Evolutionary conservation across 2,888 invertebrate genomes (phyloP).

Genomic region (Meandrusa payeni): DNA sequence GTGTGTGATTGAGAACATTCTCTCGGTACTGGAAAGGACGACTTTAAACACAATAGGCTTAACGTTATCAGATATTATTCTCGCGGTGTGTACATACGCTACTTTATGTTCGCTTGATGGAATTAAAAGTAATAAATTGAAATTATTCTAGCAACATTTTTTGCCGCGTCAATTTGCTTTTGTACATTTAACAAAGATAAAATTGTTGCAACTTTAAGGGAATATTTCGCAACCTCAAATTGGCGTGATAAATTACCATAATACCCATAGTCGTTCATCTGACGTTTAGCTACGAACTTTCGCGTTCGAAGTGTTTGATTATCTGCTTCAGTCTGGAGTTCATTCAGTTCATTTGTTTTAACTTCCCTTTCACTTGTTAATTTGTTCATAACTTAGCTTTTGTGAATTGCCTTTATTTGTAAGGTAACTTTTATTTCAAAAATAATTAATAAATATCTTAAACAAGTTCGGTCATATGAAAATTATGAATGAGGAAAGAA

Average conservation of each 20-base stretch:
- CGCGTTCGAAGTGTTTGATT: conserved; percentile 63
- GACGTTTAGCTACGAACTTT: conserved; percentile 72
- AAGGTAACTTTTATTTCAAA: no score
- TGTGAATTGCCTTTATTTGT: no score
- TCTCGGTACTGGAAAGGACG: conserved; percentile 60
- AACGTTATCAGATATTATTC: conserved; percentile 68
- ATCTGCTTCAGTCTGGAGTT: conserved; percentile 56
- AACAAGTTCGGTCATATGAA: no score
- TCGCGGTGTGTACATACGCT: conserved; percentile 50
- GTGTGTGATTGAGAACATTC: conserved; percentile 73
- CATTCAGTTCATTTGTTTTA: conserved; percentile 70
- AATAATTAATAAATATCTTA: no score
- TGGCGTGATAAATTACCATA: conserved; percentile 77
- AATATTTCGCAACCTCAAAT: conserved; percentile 57
- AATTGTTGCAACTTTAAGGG: conserved; percentile 61
- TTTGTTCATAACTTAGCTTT: conserved; percentile 27
- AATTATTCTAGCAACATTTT: conserved; percentile 11
- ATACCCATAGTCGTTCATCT: conserved; percentile 74
- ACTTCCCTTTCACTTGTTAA: conserved; percentile 45
- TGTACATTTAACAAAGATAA: conserved; percentile 38
- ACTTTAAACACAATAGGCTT: conserved; percentile 68
- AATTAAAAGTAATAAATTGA: conserved; percentile 27
- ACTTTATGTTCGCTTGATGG: conserved; percentile 40
- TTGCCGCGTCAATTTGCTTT: not conserved
- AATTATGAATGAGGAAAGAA: no score